Percentiles rank a stretch among this genome's conserved stretches.
Conservation (phyloP, 2,797 vertebrate species). For the Crotalus adamanteus region DNA sequence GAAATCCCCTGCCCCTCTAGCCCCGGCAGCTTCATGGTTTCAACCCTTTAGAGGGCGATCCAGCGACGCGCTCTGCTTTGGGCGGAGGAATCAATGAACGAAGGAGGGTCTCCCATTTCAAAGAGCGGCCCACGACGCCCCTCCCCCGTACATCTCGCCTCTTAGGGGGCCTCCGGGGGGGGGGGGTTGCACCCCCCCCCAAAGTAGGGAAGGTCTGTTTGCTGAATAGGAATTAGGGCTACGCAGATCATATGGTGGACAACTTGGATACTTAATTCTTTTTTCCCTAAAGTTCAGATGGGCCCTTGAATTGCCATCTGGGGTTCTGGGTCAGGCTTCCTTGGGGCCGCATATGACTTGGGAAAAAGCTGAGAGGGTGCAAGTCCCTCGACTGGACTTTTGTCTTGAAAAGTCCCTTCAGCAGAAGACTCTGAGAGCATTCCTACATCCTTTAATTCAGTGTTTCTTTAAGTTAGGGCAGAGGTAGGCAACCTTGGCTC, state of each 20-base stretch:
- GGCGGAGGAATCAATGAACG: not conserved
- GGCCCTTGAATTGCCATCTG: not conserved
- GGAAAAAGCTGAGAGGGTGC: not conserved
- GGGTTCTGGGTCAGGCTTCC: not conserved
- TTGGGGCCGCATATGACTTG: not conserved
- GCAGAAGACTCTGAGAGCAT: not conserved
- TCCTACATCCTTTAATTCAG: not conserved
- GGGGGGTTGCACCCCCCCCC: not conserved
- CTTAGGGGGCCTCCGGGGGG: not conserved
- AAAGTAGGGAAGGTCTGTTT: not conserved
- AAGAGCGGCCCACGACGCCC: not conserved
- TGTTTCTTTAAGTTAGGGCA: not conserved
- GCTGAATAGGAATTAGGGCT: not conserved
- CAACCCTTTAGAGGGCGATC: not conserved
- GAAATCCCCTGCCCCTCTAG: not conserved
- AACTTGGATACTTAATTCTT: not conserved
- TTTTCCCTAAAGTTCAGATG: not conserved
- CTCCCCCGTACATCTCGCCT: not conserved
- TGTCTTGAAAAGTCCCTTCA: not conserved
- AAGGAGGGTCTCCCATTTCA: not conserved
- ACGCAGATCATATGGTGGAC: no score
- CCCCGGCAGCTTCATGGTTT: not conserved
- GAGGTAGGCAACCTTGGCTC: no score
- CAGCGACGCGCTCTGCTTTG: not conserved
- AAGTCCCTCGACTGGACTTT: not conserved